Base-by-base conservation (phyloP, 2,797 vertebrate genomes). In the Chloroceryle amazona region DNA sequence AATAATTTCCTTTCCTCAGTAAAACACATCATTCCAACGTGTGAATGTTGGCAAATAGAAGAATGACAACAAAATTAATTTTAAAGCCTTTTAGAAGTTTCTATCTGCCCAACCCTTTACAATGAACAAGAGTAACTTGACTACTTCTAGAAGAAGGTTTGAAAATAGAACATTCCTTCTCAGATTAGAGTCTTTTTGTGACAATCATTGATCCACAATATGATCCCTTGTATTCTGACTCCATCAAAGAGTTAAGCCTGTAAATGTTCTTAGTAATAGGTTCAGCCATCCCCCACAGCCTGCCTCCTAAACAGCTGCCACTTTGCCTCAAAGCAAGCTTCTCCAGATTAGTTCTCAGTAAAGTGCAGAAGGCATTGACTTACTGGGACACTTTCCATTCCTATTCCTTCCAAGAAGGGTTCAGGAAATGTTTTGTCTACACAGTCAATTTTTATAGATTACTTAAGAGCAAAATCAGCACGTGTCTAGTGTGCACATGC, bases 401-500 rank as follows among this genome's bases (percentile, higher is more conserved):
- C 71, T 82, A 3, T 31, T 57, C 33, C 60, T 73, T 71, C 52
- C 70, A 72, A 29, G 57, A 75, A 82, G 31, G 10, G 20, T 9
- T 79, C 29, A 11, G 29, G 47, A 81, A 89, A 86, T 6, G 11
- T 60, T 91, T 70, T 81, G 33, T 65, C 79, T 68, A 26, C 20
- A 6, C 41, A 89, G 31, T 28, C 46, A 39, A 15, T 67, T 44
- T 84, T 88, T 44, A 81, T 37, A 75, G 21, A 46, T 88, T 37
- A 86, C 31, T 81, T 74, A 28, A 33, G 58, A 80, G 60, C 47
- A 76, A 76, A 93, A 54, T 52, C 61, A 58, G 52, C 78, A 61
- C 0, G 0, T 22, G 15, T 33, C 49, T 20, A 54, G 55, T 11
- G 8, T 42, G 71, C 68, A 42, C 33, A 33, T 0, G 20, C 47